These are phyloP conservation scores for Poecilia gillii DNA, from an alignment of 2,797 vertebrate genomes.

Conservation along the genomic window DNA sequence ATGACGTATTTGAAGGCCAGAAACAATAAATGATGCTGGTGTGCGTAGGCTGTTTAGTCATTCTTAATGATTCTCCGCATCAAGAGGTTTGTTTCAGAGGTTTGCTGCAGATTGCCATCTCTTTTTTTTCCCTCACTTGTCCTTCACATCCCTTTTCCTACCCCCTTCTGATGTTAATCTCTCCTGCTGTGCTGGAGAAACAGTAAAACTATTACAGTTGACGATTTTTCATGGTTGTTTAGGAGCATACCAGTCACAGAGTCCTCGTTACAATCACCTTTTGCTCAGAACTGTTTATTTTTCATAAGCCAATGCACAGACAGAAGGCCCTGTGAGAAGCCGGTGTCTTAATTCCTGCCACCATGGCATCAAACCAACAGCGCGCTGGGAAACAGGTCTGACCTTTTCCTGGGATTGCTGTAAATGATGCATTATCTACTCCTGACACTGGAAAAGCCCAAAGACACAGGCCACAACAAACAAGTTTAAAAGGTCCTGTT, in stretches of 20 bases:
- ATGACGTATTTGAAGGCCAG: conserved; percentile 14
- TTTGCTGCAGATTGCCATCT: not conserved
- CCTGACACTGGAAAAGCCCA: conserved; percentile 40
- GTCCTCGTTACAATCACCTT: conserved; percentile 1
- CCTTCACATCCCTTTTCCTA: not conserved
- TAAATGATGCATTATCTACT: conserved; percentile 78
- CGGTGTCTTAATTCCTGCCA: conserved; percentile 73
- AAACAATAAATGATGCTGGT: conserved; percentile 8
- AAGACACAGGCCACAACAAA: conserved; percentile 44
- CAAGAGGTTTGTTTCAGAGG: conserved; percentile 5
- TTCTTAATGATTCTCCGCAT: not conserved
- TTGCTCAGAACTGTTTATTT: not conserved
- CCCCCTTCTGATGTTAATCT: not conserved
- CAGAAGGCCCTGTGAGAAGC: conserved; percentile 58
- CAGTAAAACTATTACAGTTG: not conserved
- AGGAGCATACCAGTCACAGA: not conserved
- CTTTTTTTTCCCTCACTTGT: not conserved
- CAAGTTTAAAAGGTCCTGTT: conserved; percentile 23
- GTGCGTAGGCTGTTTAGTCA: conserved; percentile 10
- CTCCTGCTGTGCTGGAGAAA: not conserved
- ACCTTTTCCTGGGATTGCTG: conserved; percentile 74
- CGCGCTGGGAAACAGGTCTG: conserved; percentile 74
- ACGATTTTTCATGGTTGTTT: not conserved
- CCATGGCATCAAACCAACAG: conserved; percentile 67
- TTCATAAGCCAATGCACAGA: conserved; percentile 6